These are phyloP conservation scores for Heliconius hermathena DNA, from an alignment of 1,140 invertebrate genomes.

Conservation along the genomic window DNA sequence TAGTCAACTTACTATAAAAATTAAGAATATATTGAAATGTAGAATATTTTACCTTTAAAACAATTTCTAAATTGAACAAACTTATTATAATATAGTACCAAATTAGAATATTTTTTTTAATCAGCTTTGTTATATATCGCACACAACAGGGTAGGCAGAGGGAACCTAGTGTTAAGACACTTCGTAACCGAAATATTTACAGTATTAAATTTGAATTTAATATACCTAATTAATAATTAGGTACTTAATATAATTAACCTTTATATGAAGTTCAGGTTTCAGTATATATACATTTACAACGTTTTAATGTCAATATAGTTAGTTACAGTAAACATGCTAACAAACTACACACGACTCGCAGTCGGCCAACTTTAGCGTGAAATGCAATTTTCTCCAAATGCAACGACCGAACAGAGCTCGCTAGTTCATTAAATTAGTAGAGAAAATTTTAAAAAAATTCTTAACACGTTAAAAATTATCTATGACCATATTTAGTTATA, in stretches of 20 bases:
- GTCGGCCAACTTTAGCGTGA: slow-evolving; percentile 46
- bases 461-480: not conserved
- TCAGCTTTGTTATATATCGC: too few relatives aligned
- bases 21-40: not conserved
- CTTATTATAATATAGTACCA: too few relatives aligned
- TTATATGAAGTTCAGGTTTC: too few relatives aligned
- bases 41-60: too few relatives aligned
- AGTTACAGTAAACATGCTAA: not conserved
- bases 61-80: too few relatives aligned
- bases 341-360: slow-evolving; percentile 11
- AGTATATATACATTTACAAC: not conserved
- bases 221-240: too few relatives aligned
- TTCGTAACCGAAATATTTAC: too few relatives aligned
- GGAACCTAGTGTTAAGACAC: not conserved
- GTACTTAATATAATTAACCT: too few relatives aligned
- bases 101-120: too few relatives aligned
- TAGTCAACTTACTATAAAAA: not conserved
- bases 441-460: not conserved
- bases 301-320: not conserved
- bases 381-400: slow-evolving; percentile 64
- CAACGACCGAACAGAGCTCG: slow-evolving; percentile 41
- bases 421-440: slow-evolving; percentile 41
- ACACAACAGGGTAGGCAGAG: too few relatives aligned
- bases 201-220: too few relatives aligned
- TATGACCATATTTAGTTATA: too few relatives aligned